phyloP scores from a whole-genome alignment of 2,888 invertebrate genomes.

The Choristoneura rosaceana region DNA sequence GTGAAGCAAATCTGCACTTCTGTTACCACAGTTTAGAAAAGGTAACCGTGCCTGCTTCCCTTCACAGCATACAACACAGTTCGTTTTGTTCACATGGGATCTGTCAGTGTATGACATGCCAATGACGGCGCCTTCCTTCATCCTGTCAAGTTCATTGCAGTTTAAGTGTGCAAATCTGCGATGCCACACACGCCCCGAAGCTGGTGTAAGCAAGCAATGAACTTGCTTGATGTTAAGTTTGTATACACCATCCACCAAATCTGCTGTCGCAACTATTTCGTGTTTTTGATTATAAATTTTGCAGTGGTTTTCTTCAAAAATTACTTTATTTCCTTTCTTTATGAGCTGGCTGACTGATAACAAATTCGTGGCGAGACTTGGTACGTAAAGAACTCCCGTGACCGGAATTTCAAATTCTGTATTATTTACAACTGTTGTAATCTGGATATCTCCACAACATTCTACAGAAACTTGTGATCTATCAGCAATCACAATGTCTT shows the following conservation, averaged over 20 bases:
- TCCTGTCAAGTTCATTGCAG: constrained; percentile 39
- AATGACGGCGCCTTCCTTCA: constrained; percentile 44
- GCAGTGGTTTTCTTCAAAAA: neutral
- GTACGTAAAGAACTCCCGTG: neutral
- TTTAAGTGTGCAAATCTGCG: constrained; percentile 43
- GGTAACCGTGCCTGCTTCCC: constrained; percentile 37
- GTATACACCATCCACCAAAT: neutral
- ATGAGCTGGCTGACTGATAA: neutral
- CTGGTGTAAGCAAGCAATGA: no score
- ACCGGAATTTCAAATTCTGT: neutral
- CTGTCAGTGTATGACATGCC: constrained; percentile 41
- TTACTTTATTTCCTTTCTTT: neutral
- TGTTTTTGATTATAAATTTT: neutral
- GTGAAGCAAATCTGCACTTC: neutral
- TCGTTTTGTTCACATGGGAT: constrained; percentile 26
- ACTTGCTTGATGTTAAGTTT: neutral
- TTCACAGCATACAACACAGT: constrained; percentile 40
- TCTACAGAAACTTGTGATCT: no score
- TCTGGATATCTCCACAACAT: neutral
- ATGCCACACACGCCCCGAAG: constrained; percentile 33
- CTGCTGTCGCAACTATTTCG: neutral
- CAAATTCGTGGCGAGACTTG: neutral
- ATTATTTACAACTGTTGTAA: neutral
- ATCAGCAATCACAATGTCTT: no score
- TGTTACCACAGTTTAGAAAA: neutral